Conservation (phyloP, 2,888 invertebrate genomes). For the Noctuana brunneofusca region DNA sequence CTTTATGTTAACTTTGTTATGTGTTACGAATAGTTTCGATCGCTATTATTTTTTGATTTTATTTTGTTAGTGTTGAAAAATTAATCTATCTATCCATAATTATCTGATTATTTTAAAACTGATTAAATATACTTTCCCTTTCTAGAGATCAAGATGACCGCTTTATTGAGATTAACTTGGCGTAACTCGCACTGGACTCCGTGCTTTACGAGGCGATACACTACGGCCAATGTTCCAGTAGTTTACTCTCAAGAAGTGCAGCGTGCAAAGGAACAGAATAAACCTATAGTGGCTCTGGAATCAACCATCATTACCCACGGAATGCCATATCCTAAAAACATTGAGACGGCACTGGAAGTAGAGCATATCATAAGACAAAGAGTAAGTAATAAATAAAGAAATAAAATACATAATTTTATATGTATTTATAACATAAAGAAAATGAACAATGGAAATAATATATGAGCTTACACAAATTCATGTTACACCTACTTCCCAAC, state of each 20-base stretch:
- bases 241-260: constrained; percentile 85
- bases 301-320: constrained; percentile 99
- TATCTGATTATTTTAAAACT: too few relatives aligned
- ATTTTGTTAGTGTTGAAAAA: too few relatives aligned
- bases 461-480: neutral
- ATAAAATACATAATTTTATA: too few relatives aligned
- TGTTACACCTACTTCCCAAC: constrained; percentile 2
- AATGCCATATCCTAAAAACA: constrained; percentile 96
- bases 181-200: constrained; percentile 46
- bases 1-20: too few relatives aligned
- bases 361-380: constrained; percentile 89
- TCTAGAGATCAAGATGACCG: constrained; percentile 54
- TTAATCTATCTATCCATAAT: too few relatives aligned
- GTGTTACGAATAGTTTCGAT: too few relatives aligned
- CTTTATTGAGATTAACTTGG: constrained; percentile 47
- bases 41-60: too few relatives aligned
- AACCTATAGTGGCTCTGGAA: constrained; percentile 96
- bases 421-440: too few relatives aligned
- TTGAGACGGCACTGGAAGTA: constrained; percentile 91
- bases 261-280: constrained; percentile 83
- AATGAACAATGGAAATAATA: neutral
- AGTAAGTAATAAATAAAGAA: constrained; percentile 72
- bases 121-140: too few relatives aligned
- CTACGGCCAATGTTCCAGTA: constrained; percentile 43
- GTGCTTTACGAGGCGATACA: constrained; percentile 47